Evolutionary conservation across 2,113 vertebrate species (phyloP).

Genomic region (Leiothrix lutea): DNA sequence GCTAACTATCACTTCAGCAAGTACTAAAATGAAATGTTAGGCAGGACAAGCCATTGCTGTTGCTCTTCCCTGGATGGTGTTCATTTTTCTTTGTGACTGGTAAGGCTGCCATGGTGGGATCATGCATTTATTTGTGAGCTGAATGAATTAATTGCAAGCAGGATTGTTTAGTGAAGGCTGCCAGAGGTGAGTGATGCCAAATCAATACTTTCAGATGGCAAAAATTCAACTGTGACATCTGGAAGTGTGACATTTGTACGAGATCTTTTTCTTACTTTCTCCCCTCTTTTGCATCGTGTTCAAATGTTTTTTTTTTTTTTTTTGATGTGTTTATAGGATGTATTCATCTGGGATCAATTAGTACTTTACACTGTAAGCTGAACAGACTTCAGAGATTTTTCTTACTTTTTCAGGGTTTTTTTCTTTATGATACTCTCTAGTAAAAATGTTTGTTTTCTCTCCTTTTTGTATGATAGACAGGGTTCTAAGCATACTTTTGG

Average conservation of each 20-base stretch:
- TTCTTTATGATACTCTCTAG: not conserved
- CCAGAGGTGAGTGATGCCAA: not conserved
- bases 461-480: not conserved
- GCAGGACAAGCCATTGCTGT: not conserved
- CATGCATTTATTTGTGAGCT: not conserved
- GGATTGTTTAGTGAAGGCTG: not conserved
- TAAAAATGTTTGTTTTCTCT: not conserved
- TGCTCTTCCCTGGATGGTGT: accelerated
- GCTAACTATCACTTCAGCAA: not conserved
- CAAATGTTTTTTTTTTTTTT: not conserved
- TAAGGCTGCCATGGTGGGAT: not conserved
- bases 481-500: not conserved
- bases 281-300: not conserved
- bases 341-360: not conserved
- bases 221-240: not conserved
- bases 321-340: not conserved
- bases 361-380: not conserved
- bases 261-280: not conserved
- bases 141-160: not conserved
- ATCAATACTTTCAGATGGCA: not conserved
- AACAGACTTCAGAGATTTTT: not conserved
- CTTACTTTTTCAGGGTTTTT: not conserved
- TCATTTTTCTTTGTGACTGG: not conserved
- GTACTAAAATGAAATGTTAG: not conserved
- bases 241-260: not conserved